Conservation (phyloP, 2,113 vertebrate species). For the Odocoileus virginianus region DNA sequence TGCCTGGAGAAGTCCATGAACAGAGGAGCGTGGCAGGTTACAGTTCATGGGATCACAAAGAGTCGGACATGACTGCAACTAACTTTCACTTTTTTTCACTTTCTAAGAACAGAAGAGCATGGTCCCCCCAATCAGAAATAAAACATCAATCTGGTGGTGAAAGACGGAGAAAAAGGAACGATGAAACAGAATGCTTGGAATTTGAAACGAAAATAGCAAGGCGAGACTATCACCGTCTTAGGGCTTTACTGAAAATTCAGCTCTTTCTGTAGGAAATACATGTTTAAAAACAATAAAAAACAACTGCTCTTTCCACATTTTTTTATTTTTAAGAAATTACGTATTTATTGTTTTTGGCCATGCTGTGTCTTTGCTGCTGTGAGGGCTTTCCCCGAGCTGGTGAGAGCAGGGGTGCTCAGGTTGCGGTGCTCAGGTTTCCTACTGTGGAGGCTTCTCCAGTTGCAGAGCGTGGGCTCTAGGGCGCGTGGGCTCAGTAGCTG, state of each 20-base stretch:
- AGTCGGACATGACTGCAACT: neutral
- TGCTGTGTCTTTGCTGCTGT: neutral
- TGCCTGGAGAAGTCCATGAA: neutral
- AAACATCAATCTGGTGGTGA: conserved; percentile 39
- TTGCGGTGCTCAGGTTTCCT: neutral
- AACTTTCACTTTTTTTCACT: neutral
- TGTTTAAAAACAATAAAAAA: conserved; percentile 16
- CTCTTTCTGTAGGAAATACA: neutral
- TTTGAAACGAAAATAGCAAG: conserved; percentile 36
- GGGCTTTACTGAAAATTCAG: neutral
- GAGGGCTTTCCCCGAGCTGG: neutral
- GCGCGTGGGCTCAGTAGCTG: neutral
- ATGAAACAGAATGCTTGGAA: conserved; percentile 31
- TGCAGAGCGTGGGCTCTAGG: neutral
- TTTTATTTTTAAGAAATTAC: neutral
- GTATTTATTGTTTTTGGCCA: neutral
- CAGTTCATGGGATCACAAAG: neutral
- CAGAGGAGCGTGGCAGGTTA: neutral
- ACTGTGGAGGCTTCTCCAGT: neutral
- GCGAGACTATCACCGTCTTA: neutral
- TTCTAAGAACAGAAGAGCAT: conserved; percentile 1
- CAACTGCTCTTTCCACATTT: neutral
- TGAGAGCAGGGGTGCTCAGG: neutral
- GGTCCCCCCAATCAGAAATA: neutral
- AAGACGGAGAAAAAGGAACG: conserved; percentile 10